These are phyloP conservation scores for Geophilus truncorum DNA, from an alignment of 2,888 invertebrate species.

Conservation along the genomic window DNA sequence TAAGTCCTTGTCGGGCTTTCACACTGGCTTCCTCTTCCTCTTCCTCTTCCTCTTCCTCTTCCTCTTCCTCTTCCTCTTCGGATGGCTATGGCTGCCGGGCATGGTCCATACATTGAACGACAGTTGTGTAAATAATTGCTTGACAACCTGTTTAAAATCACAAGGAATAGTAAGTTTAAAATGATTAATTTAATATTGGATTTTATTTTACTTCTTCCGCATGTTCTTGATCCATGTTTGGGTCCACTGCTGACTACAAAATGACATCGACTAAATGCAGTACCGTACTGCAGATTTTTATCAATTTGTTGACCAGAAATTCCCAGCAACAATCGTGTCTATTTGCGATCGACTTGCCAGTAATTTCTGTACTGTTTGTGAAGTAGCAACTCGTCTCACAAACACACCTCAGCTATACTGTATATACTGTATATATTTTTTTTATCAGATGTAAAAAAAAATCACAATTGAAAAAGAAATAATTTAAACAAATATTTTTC, in stretches of 20 bases:
- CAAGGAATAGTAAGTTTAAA: neutral
- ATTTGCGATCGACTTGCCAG: conserved; percentile 53
- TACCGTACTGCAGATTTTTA: conserved; percentile 48
- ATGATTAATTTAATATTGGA: neutral
- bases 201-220: conserved; percentile 47
- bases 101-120: conserved; percentile 56
- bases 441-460: neutral
- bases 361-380: conserved; percentile 50
- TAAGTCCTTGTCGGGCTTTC: conserved; percentile 42
- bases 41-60: too few relatives aligned
- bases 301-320: conserved; percentile 45
- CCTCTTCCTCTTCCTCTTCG: too few relatives aligned
- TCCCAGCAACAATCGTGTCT: conserved; percentile 54
- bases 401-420: conserved; percentile 41
- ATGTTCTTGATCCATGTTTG: conserved; percentile 46
- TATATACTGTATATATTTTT: too few relatives aligned
- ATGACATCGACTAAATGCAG: conserved; percentile 55
- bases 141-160: conserved; percentile 48
- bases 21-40: conserved; percentile 41
- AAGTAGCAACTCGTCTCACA: conserved; percentile 56
- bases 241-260: conserved; percentile 50
- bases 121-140: conserved; percentile 54
- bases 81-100: conserved; percentile 47
- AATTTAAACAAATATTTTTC: too few relatives aligned
- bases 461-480: too few relatives aligned